Percentiles rank a stretch among this genome's conserved stretches.
These are phyloP conservation scores for Sycophila texana DNA, from an alignment of 2,888 invertebrate genomes.

Conservation along the genomic window DNA sequence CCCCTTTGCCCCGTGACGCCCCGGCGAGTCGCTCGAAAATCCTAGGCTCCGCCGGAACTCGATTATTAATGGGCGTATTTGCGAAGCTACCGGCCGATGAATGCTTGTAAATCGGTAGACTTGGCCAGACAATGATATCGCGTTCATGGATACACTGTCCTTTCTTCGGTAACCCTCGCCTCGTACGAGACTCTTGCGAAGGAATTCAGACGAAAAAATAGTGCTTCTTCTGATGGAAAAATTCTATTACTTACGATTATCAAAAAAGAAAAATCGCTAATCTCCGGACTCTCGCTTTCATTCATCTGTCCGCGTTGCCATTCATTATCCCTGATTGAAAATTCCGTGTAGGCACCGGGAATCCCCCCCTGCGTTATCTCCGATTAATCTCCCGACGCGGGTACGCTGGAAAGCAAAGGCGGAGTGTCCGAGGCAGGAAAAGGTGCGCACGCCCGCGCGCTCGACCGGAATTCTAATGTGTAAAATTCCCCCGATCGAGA, in stretches of 20 bases:
- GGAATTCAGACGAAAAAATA: no score
- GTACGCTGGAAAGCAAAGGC: slow-evolving; percentile 36
- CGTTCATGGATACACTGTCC: no score
- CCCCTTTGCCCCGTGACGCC: no score
- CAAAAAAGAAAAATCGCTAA: no score
- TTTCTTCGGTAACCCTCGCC: no score
- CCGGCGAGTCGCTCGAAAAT: no score
- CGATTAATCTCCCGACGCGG: slow-evolving; percentile 16
- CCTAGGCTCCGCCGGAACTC: slow-evolving; percentile 13
- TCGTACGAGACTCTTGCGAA: no score
- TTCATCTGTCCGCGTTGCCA: neutral
- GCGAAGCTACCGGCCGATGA: no score
- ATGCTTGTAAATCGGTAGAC: no score
- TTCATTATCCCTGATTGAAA: slow-evolving; percentile 26
- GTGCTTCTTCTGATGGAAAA: no score
- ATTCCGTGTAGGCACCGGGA: neutral
- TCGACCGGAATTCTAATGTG: slow-evolving; percentile 25
- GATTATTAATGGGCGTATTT: neutral
- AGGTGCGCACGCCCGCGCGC: slow-evolving; percentile 4
- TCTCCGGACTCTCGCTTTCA: slow-evolving; percentile 10
- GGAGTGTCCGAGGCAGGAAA: slow-evolving; percentile 8
- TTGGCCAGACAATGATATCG: no score
- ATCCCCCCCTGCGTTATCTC: slow-evolving; percentile 7
- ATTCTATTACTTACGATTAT: no score
- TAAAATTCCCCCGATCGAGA: slow-evolving; percentile 21